Evolutionary conservation across 2,888 invertebrate genomes (phyloP).

Genomic region (Caenorhabditis doughertyi): DNA sequence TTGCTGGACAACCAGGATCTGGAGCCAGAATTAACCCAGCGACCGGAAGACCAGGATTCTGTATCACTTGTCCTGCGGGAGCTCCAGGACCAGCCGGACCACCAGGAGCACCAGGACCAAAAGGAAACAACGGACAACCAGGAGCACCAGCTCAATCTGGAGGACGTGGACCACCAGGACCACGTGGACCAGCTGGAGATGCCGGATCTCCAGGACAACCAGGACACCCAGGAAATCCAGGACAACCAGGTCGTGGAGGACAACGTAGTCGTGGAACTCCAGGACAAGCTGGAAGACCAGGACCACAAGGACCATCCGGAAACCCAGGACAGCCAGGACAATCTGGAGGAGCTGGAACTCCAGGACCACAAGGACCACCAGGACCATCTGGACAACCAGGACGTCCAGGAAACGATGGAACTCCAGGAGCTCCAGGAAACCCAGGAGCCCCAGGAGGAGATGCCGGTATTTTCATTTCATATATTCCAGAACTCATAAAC

Average conservation of each 20-base stretch:
- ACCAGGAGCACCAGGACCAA: constrained; percentile 54
- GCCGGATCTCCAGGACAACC: constrained; percentile 65
- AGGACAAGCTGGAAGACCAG: constrained; percentile 47
- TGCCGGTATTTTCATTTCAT: constrained; percentile 26
- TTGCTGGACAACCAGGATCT: constrained; percentile 64
- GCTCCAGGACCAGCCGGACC: constrained; percentile 61
- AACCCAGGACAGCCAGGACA: constrained; percentile 58
- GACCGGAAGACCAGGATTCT: constrained; percentile 48
- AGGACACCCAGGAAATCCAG: constrained; percentile 59
- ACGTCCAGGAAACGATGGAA: constrained; percentile 44
- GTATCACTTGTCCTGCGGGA: constrained; percentile 60
- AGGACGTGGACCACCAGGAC: constrained; percentile 60
- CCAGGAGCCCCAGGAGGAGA: constrained; percentile 57
- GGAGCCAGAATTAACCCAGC: constrained; percentile 72
- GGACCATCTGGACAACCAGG: constrained; percentile 60
- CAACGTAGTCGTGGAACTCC: constrained; percentile 58
- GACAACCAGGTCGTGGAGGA: constrained; percentile 57
- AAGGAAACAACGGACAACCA: constrained; percentile 60
- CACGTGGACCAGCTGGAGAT: constrained; percentile 53
- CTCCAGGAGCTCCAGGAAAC: constrained; percentile 53
- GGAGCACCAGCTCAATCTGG: constrained; percentile 64
- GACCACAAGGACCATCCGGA: constrained; percentile 54
- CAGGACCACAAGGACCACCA: constrained; percentile 60
- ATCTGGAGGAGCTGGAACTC: constrained; percentile 45
- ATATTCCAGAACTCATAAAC: background rate